These are phyloP conservation scores for Triplophysa bombifrons DNA, from an alignment of 2,797 vertebrate genomes.

Conservation along the genomic window DNA sequence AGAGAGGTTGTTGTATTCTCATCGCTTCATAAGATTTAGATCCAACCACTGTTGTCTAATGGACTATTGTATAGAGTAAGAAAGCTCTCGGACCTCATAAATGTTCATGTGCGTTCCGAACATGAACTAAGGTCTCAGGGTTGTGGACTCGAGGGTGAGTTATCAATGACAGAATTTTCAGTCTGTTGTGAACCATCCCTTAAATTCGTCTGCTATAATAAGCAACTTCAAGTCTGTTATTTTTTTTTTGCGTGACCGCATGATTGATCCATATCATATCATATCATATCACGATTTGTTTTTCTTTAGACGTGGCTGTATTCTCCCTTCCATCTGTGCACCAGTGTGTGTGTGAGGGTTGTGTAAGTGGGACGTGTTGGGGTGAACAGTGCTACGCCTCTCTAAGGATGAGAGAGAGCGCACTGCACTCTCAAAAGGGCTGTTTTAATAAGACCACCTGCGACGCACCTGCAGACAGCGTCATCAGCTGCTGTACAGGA, in stretches of 20 bases:
- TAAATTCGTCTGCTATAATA: background rate
- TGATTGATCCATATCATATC: background rate
- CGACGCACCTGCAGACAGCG: constrained; percentile 82
- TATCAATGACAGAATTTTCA: too few relatives aligned
- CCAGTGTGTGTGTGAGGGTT: constrained; percentile 88
- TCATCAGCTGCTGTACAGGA: constrained; percentile 81
- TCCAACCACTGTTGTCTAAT: too few relatives aligned
- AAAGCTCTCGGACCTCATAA: too few relatives aligned
- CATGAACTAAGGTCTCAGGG: too few relatives aligned
- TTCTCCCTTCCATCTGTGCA: constrained; percentile 79
- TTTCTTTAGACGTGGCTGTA: constrained; percentile 79
- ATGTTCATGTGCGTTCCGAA: too few relatives aligned
- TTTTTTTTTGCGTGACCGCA: background rate
- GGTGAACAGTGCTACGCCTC: constrained; percentile 95
- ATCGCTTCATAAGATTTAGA: too few relatives aligned
- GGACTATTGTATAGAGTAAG: too few relatives aligned
- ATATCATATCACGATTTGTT: constrained; percentile 26
- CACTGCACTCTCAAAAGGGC: constrained; percentile 87
- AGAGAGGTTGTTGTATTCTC: too few relatives aligned
- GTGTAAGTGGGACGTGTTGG: constrained; percentile 80
- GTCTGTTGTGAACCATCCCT: too few relatives aligned
- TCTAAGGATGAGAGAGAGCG: constrained; percentile 83
- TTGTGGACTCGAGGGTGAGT: too few relatives aligned
- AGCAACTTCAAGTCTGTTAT: background rate
- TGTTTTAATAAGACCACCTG: constrained; percentile 93